Conservation (phyloP, 2,888 invertebrate genomes). For the Drosophila buzzatii region DNA sequence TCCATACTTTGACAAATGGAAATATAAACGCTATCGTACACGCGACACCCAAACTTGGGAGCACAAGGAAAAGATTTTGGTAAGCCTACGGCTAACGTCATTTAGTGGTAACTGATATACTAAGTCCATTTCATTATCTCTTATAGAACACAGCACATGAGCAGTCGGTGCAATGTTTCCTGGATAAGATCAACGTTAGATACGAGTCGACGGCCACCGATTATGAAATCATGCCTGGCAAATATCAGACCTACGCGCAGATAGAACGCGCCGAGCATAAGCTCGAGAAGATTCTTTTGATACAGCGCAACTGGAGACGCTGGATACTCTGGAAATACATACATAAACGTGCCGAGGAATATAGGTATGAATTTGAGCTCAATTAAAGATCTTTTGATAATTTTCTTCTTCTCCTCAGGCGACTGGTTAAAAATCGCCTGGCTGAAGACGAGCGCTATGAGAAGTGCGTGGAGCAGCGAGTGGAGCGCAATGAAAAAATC, state of each 20-base stretch:
- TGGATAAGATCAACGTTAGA: slow-evolving; percentile 82
- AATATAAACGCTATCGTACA: slow-evolving; percentile 68
- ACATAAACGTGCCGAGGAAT: slow-evolving; percentile 86
- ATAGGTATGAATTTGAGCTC: slow-evolving; percentile 79
- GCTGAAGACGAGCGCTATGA: slow-evolving; percentile 75
- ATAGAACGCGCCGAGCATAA: slow-evolving; percentile 87
- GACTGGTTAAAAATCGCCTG: slow-evolving; percentile 85
- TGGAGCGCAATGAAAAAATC: slow-evolving; percentile 87
- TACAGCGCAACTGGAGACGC: slow-evolving; percentile 87
- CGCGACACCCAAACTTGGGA: slow-evolving; percentile 89
- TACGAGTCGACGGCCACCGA: slow-evolving; percentile 88
- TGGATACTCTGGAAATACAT: slow-evolving; percentile 85
- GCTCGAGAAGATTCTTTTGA: slow-evolving; percentile 87
- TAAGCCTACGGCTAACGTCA: neutral
- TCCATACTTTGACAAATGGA: slow-evolving; percentile 81
- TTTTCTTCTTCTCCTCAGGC: slow-evolving; percentile 66
- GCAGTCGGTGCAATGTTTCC: slow-evolving; percentile 83
- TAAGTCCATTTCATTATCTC: neutral
- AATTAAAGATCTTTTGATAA: slow-evolving; percentile 20
- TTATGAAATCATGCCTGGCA: slow-evolving; percentile 87
- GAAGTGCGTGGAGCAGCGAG: slow-evolving; percentile 78
- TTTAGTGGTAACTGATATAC: rapidly evolving
- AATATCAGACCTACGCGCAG: slow-evolving; percentile 89
- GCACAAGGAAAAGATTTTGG: slow-evolving; percentile 83
- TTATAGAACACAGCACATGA: slow-evolving; percentile 82